Base-by-base conservation (phyloP, 2,113 vertebrate species). In the Odontophorus gujanensis region DNA sequence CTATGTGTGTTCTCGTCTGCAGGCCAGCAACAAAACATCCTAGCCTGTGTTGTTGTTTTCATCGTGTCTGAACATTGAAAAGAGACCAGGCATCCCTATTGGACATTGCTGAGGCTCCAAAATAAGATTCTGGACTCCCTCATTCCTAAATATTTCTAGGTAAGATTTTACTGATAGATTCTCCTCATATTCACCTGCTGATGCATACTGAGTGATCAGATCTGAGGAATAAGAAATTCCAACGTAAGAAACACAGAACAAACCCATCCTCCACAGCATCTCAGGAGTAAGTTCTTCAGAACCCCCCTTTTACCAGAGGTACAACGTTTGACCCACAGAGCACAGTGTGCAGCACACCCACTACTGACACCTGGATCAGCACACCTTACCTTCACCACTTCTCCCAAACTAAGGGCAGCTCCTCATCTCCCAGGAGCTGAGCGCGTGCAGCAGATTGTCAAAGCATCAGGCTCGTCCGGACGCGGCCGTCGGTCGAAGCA, bases 391-490 rank as follows among this genome's bases (percentile, higher is more conserved):
- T 62, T 28, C 26, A 8, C 50, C 0, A 1, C 50, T 75, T 53
- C 62, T 43, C 76, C 83, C 59, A 25, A 47, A 24, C 42, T 21
- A 10, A 34, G 6, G 6, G 13, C 2, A 13, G 24, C 30, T 77
- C 36, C 71, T 69, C 42, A 13, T 22, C 65, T 74, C 13, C 42
- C 13, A 21, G 36, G 65, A 18, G 43, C 43, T 6, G 47, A 38
- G 50, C 5, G 32, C 26, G 63, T 80, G 91, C 77, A 91, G 92
- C 21, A 83, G 93, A 96, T 89, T 96, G 95, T 95, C 96, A 86
- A 68, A 89, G 92, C 92, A 95, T 93, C 25, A 92, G 78, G 81
- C 82, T 85, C 65, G 74, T 55, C 47, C 36, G 42, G 58, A 25
- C 48, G 90, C 34, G 34, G 58, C 38, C 66, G 19, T 57, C 71